Evolutionary conservation across 2,888 invertebrate genomes (phyloP).

Genomic region (Phyllotreta cruciferae): DNA sequence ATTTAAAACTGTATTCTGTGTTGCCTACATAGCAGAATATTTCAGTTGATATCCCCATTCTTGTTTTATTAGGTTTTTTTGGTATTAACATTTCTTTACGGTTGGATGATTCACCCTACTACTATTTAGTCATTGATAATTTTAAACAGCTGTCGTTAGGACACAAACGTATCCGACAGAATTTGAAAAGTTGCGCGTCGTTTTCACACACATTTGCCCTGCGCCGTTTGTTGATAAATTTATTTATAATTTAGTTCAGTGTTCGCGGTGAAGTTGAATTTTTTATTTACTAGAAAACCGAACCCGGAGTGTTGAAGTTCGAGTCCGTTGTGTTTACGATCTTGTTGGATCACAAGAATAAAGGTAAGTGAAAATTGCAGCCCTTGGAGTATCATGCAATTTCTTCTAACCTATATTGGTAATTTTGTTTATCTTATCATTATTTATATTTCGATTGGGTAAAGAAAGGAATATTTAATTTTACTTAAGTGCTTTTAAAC

Average conservation of each 20-base stretch:
- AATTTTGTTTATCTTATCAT: neutral
- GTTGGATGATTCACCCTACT: constrained; percentile 19
- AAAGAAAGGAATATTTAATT: neutral
- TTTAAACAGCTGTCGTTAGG: constrained; percentile 19
- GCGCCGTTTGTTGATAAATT: constrained; percentile 29
- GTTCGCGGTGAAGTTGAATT: constrained; percentile 3
- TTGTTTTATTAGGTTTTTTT: neutral
- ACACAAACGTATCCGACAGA: neutral
- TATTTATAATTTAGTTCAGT: neutral
- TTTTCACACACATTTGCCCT: constrained; percentile 15
- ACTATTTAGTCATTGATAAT: constrained; percentile 11
- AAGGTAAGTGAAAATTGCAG: neutral
- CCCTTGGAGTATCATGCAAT: neutral
- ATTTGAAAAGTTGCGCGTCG: constrained; percentile 18
- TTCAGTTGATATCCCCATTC: neutral
- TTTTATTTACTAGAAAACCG: constrained; percentile 27
- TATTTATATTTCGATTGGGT: neutral
- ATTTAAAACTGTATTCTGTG: neutral
- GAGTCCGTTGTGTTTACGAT: constrained; percentile 1
- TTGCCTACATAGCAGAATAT: constrained; percentile 4
- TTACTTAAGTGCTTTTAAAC: constrained; percentile 5
- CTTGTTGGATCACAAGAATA: constrained; percentile 10
- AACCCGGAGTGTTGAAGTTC: constrained; percentile 7
- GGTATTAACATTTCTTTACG: constrained; percentile 4
- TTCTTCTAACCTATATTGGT: constrained; percentile 3